Base-by-base conservation (phyloP, 2,888 invertebrate species). In the Orthosia incerta region DNA sequence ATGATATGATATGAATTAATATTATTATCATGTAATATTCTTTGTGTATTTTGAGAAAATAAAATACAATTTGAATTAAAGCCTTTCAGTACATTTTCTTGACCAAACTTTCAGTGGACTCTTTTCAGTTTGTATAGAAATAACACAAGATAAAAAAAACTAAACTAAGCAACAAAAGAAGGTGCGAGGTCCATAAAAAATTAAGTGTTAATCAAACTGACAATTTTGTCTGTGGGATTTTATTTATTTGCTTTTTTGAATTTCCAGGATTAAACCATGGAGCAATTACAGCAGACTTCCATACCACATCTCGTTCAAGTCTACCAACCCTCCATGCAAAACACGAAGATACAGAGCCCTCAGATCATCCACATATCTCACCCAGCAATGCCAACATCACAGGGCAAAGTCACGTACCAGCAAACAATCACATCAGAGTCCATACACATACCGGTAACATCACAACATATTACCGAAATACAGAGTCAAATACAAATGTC, bases 291-390 rank as follows among this genome's bases (percentile, higher is more conserved):
- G 80, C 87, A 91, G 7, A 79, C 89, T 0, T 76, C 90, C 20
- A 91, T 95, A 71, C 93, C 95, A 0, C 95, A 95, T 75, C 90
- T 95, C 20, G 92, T 95, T 5, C 95, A 95, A 84, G 93, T 95
- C 0, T 95, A 93, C 79, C 93, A 94, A 79, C 92, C 93, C 0
- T 82, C 93, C 0, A 86, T 89, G 5, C 80, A 90, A 0, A 88
- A 86, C 53, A 64, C 89, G 0, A 92, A 92, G 71, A 84, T 92
- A 15, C 91, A 91, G 65, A 93, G 89, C 64, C 88, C 92, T 15
- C 93, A 92, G 68, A 90, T 94, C 50, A 92, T 95, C 62, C 90
- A 95, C 78, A 89, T 94, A 60, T 83, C 93, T 0, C 95, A 95
- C 61, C 93, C 94, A 2, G 88, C 91, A 0, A 74, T 95, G 0